Evolutionary conservation across 1,140 invertebrate species (phyloP).

Genomic region (Mya arenaria): DNA sequence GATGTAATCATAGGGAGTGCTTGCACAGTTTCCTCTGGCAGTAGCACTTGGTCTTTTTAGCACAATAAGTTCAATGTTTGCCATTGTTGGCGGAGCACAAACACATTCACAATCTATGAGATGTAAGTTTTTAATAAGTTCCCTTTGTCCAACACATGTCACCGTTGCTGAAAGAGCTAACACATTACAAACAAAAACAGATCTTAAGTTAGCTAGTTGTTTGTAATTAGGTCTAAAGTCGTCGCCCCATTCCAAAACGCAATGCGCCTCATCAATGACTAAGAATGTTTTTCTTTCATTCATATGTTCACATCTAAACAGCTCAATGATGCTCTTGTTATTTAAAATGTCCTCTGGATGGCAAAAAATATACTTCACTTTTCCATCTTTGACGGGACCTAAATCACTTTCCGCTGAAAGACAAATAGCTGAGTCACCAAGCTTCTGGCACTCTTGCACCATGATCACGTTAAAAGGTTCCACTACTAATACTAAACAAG

Average conservation of each 20-base stretch:
- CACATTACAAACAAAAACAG: not conserved
- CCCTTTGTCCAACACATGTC: not conserved
- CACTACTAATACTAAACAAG: constrained; percentile 10
- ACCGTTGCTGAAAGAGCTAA: constrained; percentile 28
- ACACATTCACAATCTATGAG: not conserved
- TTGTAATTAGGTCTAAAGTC: constrained; percentile 32
- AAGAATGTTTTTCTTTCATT: not conserved
- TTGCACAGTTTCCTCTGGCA: constrained; percentile 16
- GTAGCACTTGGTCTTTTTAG: constrained; percentile 17
- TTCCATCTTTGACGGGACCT: not conserved
- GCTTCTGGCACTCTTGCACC: not conserved
- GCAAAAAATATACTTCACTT: not conserved
- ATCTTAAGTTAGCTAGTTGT: not conserved
- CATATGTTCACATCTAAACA: not conserved
- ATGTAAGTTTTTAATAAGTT: not conserved
- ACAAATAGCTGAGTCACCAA: not conserved
- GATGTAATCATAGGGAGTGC: constrained; percentile 35
- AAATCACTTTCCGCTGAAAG: not conserved
- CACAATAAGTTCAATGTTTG: constrained; percentile 6
- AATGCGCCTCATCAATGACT: constrained; percentile 34
- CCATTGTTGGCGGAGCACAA: constrained; percentile 6
- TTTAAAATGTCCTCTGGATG: constrained; percentile 29
- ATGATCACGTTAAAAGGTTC: constrained; percentile 28
- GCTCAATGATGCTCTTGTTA: not conserved
- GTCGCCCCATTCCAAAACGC: constrained; percentile 38